Evolutionary conservation across 2,113 vertebrate species (phyloP), one percentile per base, ranked within the genome.

Genomic region (Phycodurus eques): DNA sequence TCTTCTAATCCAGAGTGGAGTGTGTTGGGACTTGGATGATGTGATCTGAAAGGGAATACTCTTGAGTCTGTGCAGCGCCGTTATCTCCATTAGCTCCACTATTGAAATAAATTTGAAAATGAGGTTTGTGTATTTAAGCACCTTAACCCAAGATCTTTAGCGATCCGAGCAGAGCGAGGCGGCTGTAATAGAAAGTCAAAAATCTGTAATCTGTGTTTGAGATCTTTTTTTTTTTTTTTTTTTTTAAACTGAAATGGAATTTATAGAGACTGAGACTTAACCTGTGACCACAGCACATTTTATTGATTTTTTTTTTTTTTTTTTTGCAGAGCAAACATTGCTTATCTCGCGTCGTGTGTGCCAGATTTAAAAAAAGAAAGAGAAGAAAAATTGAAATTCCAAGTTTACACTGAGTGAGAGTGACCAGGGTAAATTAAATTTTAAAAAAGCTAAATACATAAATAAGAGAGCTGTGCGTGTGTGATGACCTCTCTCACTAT

Each of bases 31-130:
- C 82, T 88, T 83, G 85, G 81, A 87, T 91, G 91, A 92, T 92
- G 91, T 88, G 93, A 93, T 92, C 88, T 93, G 91, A 92, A 93
- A 91, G 88, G 85, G 88, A 92, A 89, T 90, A 91, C 90, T 90
- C 84, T 77, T 88, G 88, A 93, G 91, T 92, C 85, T 39, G 86
- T 82, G 89, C 90, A 91, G 89, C 87, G 82, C 78, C 88, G 90
- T 93, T 93, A 92, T 93, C 90, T 90, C 85, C 79, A 59, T 93
- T 93, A 92, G 93, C 90, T 90, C 85, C 79, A 59, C 90, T 85
- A 91, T 88, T 90, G 89, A 91, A 93, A 93, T 90, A 89, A 88
- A 91, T 88, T 88, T 79, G 88, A 88, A 90, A 92, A 91, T 90
- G 81, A 90, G 88, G 91, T 91, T 90, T 90, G 84, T 86, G 88